These are phyloP conservation scores for Philereme transversata DNA, from an alignment of 2,888 invertebrate genomes.

Conservation along the genomic window DNA sequence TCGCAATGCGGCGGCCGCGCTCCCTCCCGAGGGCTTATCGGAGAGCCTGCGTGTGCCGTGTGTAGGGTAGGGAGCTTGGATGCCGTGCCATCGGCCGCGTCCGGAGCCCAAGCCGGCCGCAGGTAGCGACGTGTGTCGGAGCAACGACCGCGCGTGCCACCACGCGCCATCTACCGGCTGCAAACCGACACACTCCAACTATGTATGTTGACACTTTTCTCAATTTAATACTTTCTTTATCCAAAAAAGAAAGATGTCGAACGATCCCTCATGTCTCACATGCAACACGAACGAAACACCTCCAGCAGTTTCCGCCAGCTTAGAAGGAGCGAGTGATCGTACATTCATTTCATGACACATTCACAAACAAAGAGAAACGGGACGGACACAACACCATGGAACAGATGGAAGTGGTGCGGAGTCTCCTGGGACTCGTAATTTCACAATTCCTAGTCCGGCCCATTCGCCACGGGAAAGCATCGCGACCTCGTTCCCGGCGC, in stretches of 20 bases:
- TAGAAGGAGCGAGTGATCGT: not conserved
- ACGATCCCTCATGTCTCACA: not conserved
- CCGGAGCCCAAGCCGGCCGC: not conserved
- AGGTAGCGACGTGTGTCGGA: conserved; percentile 40
- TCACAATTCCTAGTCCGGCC: conserved; percentile 10
- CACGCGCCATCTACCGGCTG: conserved; percentile 40
- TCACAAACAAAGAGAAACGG: conserved; percentile 12
- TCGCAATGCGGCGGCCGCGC: not conserved
- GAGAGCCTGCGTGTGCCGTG: not conserved
- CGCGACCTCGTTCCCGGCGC: conserved; percentile 54
- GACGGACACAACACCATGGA: not conserved
- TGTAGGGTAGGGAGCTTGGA: not conserved
- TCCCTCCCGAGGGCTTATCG: not conserved
- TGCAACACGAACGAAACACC: not conserved
- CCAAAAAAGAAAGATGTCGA: not conserved
- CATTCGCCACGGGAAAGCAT: conserved; percentile 53
- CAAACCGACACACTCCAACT: conserved; percentile 16
- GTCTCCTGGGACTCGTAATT: conserved; percentile 1
- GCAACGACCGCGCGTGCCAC: conserved; percentile 56
- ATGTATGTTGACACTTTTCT: conserved; percentile 20
- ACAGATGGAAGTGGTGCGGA: conserved; percentile 1
- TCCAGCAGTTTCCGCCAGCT: not conserved
- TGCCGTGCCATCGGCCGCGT: not conserved
- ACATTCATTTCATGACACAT: not conserved
- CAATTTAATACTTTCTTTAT: conserved; percentile 7